Evolutionary conservation across 2,797 vertebrate species (phyloP).

Genomic region (Macrochelys suwanniensis): DNA sequence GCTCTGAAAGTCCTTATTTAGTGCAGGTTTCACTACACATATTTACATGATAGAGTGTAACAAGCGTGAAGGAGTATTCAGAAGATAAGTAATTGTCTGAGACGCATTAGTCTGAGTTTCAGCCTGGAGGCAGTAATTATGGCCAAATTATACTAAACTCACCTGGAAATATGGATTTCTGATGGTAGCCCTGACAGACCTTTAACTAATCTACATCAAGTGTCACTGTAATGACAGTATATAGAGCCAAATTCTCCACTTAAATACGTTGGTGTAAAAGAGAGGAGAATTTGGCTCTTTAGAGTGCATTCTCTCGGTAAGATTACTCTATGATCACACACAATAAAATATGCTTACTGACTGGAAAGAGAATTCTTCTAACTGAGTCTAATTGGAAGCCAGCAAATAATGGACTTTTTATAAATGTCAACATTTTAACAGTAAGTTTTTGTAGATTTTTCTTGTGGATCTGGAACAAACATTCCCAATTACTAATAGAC

Average conservation of each 20-base stretch:
- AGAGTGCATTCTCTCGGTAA: neutral
- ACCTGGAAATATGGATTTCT: neutral
- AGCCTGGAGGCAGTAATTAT: neutral
- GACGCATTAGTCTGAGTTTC: neutral
- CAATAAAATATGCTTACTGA: neutral
- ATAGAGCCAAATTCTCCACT: neutral
- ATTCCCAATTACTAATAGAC: neutral
- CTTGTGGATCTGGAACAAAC: neutral
- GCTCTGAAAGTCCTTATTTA: neutral
- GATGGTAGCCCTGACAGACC: neutral
- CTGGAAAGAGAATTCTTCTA: neutral
- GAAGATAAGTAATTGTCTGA: neutral
- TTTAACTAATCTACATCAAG: neutral
- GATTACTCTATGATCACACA: neutral
- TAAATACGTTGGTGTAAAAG: fast-evolving
- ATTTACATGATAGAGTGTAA: neutral
- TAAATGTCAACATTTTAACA: neutral
- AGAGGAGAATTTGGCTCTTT: neutral
- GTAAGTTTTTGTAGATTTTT: neutral
- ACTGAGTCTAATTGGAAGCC: neutral
- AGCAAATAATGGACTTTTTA: neutral
- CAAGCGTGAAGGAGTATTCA: fast-evolving
- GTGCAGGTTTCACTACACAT: neutral
- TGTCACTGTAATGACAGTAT: neutral
- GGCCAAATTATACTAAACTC: neutral